A percentile compares a stretch with the other conserved stretches of the same genome.
phyloP scores from a whole-genome alignment of 2,113 vertebrate species.

The Oncorhynchus mykiss region DNA sequence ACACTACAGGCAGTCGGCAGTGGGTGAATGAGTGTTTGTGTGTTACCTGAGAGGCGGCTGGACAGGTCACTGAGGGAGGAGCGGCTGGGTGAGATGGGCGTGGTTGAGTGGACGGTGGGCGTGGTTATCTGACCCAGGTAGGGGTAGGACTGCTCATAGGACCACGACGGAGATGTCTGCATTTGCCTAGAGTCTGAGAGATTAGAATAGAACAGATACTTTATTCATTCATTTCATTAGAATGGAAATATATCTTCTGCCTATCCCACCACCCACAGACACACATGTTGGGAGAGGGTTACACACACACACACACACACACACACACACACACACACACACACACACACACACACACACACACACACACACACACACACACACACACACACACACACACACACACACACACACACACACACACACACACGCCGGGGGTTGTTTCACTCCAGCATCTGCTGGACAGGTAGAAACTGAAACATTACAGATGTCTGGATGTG shows the following conservation, averaged over 20 bases:
- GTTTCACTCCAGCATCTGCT: not conserved
- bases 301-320: not conserved
- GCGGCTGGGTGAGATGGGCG: conserved; percentile 88
- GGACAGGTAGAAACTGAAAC: not conserved
- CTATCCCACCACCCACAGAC: not conserved
- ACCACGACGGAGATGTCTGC: conserved; percentile 93
- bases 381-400: not conserved
- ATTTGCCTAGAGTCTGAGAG: conserved; percentile 89
- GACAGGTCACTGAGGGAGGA: conserved; percentile 86
- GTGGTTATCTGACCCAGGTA: conserved; percentile 91
- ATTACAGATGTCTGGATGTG: not conserved
- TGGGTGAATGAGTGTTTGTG: not conserved
- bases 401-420: no score
- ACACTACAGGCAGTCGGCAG: not conserved
- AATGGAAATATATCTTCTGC: not conserved
- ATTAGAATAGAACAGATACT: not conserved
- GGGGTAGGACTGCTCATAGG: conserved; percentile 94
- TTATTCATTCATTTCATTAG: no score
- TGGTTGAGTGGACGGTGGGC: conserved; percentile 85
- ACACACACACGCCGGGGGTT: not conserved
- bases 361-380: no score
- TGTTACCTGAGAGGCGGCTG: conserved; percentile 83
- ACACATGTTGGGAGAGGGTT: not conserved
- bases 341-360: no score
- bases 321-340: no score